phyloP scores from a whole-genome alignment of 2,113 vertebrate genomes.

The Daubentonia madagascariensis region DNA sequence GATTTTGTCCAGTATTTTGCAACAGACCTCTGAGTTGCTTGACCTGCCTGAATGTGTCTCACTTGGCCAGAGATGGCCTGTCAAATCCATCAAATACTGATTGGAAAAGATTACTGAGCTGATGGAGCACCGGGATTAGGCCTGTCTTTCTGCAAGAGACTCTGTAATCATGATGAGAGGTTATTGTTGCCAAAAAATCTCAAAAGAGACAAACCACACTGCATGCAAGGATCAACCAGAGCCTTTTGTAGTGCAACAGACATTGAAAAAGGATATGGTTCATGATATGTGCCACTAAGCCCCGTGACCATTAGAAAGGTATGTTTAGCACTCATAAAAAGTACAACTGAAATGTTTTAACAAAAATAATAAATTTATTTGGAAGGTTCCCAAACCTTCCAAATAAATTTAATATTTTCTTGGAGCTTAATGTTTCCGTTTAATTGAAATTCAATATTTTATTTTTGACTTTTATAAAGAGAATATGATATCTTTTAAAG shows the following conservation, averaged over 20 bases:
- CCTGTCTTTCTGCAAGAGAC: constrained; percentile 77
- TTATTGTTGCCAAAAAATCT: constrained; percentile 75
- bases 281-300: background rate
- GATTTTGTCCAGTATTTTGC: constrained; percentile 52
- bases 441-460: constrained; percentile 27
- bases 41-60: constrained; percentile 70
- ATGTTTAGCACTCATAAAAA: background rate
- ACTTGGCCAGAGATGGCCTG: constrained; percentile 77
- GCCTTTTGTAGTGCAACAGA: constrained; percentile 68
- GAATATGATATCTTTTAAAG: background rate
- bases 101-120: constrained; percentile 82
- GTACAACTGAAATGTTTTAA: constrained; percentile 9
- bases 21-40: constrained; percentile 52
- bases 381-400: background rate
- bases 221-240: constrained; percentile 62
- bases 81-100: constrained; percentile 81
- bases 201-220: constrained; percentile 54
- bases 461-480: constrained; percentile 12
- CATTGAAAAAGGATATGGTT: constrained; percentile 68
- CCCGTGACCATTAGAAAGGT: constrained; percentile 11
- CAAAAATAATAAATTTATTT: constrained; percentile 24
- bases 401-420: constrained; percentile 20
- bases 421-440: background rate
- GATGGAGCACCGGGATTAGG: constrained; percentile 76
- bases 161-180: constrained; percentile 77